These are phyloP conservation scores for Dolichallabes microphthalmus DNA, from an alignment of 2,113 vertebrate species.

Conservation along the genomic window DNA sequence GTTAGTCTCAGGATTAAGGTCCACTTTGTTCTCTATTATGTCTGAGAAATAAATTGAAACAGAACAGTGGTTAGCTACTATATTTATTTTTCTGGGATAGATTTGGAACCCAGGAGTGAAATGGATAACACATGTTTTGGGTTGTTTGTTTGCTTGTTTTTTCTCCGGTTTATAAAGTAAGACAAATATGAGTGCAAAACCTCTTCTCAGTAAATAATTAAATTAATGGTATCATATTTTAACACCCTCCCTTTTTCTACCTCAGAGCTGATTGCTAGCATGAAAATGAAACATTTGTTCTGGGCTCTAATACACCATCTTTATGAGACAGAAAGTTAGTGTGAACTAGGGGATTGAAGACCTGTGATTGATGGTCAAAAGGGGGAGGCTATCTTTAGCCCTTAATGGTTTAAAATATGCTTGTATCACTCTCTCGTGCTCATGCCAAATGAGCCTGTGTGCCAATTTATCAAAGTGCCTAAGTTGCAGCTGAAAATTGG, in stretches of 20 bases:
- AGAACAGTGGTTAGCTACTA: background rate
- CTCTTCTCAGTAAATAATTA: background rate
- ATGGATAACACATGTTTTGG: background rate
- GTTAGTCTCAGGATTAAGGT: slow-evolving; percentile 21
- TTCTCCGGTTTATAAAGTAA: background rate
- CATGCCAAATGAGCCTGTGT: slow-evolving; percentile 70
- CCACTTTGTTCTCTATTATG: slow-evolving; percentile 2
- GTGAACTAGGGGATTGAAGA: slow-evolving; percentile 56
- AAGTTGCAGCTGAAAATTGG: slow-evolving; percentile 66
- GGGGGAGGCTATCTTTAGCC: slow-evolving; percentile 72
- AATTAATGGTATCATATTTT: slow-evolving; percentile 21
- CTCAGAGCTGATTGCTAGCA: slow-evolving; percentile 51
- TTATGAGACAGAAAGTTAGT: slow-evolving; percentile 55
- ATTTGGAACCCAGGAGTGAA: background rate
- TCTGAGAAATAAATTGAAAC: background rate
- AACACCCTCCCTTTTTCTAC: slow-evolving; percentile 1
- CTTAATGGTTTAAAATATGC: slow-evolving; percentile 78
- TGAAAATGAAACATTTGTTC: slow-evolving; percentile 77
- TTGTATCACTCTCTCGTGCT: slow-evolving; percentile 68
- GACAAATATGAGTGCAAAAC: background rate
- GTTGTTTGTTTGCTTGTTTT: background rate
- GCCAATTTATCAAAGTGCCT: slow-evolving; percentile 73
- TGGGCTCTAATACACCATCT: slow-evolving; percentile 55
- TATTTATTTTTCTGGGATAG: background rate
- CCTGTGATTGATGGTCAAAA: slow-evolving; percentile 70